Base-by-base conservation (phyloP, 2,888 invertebrate genomes). In the Ecliptopera silaceata region DNA sequence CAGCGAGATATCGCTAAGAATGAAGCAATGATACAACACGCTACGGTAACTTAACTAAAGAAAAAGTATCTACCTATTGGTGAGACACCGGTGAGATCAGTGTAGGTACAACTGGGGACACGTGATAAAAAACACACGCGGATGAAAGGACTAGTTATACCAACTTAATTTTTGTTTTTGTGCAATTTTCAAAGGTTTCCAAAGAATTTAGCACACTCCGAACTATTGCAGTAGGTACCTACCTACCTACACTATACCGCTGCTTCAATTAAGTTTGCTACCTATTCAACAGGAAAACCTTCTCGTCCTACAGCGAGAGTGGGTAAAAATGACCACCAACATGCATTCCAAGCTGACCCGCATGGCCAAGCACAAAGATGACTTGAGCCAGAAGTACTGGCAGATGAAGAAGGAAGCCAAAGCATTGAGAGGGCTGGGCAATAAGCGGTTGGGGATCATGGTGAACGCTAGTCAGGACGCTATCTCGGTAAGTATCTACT, bases 391-490 rank as follows among this genome's bases (percentile, higher is more conserved):
- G n/a, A 85, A 85, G 13, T 87, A 92, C 61, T 82, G 84, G 63
- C 88, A 82, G 69, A 80, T 93, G 71, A 94, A 94, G 66, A 80
- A 70, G 12, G 86, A 90, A n/a, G 86, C 93, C 4, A 93, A 93
- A 56, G 63, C 76, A 0, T 90, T 92, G 51, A 84, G 90, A 56
- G 83, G 79, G 4, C 74, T 79, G 5, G 93, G 94, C 54, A 86
- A 90, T 20, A 80, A 90, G 15, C 91, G 93, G 61, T 79, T 96
- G 26, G 93, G 92, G 17, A 64, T 88, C 17, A 84, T 95, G 75
- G 94, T 94, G 8, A 92, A 94, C 42, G 81, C 88, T 32, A 94
- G 95, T 66, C 93, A 93, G 65, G 87, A 92, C 51, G 84, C 92
- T 44, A 91, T 93, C 36, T 86, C 92, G 80, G 93, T 93, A 69